A percentile compares a stretch with the other conserved stretches of the same genome.
phyloP scores from a whole-genome alignment of 1,140 invertebrate genomes.

The Pseudoatta argentina region DNA sequence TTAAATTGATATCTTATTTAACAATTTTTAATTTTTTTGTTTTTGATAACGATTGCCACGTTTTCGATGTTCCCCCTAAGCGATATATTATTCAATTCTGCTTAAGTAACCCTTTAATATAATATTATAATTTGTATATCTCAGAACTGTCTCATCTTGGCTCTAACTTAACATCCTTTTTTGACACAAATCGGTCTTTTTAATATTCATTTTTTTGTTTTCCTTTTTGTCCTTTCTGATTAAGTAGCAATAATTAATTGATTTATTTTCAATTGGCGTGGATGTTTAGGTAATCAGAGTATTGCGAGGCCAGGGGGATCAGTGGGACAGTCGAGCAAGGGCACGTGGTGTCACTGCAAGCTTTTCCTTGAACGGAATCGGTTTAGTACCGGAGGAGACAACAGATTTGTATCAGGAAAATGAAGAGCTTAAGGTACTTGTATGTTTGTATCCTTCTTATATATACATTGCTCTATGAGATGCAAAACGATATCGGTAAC shows the following conservation, averaged over 20 bases:
- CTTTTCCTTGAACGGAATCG: slow-evolving; percentile 94
- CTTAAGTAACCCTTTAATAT: no score
- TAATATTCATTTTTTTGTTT: background rate
- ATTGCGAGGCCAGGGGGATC: slow-evolving; percentile 93
- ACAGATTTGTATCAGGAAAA: slow-evolving; percentile 95
- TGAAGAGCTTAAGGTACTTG: slow-evolving; percentile 93
- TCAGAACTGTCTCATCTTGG: no score
- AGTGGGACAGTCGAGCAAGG: slow-evolving; percentile 93
- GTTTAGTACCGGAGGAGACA: slow-evolving; percentile 92
- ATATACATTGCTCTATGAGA: no score
- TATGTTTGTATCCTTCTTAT: background rate
- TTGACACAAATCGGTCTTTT: background rate
- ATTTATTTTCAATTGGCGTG: background rate
- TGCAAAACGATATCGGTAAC: background rate
- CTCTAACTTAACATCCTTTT: no score
- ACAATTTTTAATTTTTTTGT: no score
- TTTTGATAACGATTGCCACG: no score
- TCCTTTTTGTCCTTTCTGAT: background rate
- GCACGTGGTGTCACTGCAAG: slow-evolving; percentile 93
- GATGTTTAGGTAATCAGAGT: slow-evolving; percentile 91
- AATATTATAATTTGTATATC: no score
- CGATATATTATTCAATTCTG: no score
- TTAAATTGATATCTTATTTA: no score
- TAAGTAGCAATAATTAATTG: background rate
- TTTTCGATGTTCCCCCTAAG: no score